Evolutionary conservation across 1,140 invertebrate genomes (phyloP), one percentile per base, ranked within the genome.

Genomic region (Venustaconcha ellipsiformis): DNA sequence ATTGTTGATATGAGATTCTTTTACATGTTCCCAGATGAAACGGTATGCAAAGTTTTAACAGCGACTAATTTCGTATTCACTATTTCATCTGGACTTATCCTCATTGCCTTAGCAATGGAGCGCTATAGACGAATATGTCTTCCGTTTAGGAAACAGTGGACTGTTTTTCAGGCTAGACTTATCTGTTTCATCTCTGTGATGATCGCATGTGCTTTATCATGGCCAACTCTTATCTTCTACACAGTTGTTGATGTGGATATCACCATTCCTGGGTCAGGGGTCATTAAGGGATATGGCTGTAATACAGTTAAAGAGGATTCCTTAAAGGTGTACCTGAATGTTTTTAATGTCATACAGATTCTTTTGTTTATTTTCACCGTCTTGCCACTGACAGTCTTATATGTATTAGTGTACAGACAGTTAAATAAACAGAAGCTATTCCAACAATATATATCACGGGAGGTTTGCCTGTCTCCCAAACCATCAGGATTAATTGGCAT

Each of bases 71-170:
- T 77, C 14, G 74, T 83, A 56, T 55, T 70, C 11, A 63, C 70
- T 0, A 70, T 81, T 11, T 78, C 81, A 0, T 84, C 82, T 37
- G 78, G 78, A 6, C 67, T 80, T 62, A 82, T 70, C n/a, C 74
- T 84, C n/a, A 18, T 82, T 4, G 71, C 69, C 4, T 79, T 85
- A n/a, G 76, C 79, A 2, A 62, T 79, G 15, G 84, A 85, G 64
- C 66, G 84, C 17, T 82, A 79, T 70, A 56, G 78, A 17, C 70
- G 80, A 15, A 83, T 85, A 48, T 85, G 82, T 63, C 59, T 59
- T 18, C 84, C 84, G 0, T 72, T 81, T 23, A 75, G 70, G 23
- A 69, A 76, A 23, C 79, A 85, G 57, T 55, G 79, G 14, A 68
- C 56, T 15, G 2, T 71, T 12, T 20, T 48, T 26, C 58, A 71